These are phyloP conservation scores for Erethizon dorsatum DNA, from an alignment of 2,797 vertebrate species.

Conservation along the genomic window DNA sequence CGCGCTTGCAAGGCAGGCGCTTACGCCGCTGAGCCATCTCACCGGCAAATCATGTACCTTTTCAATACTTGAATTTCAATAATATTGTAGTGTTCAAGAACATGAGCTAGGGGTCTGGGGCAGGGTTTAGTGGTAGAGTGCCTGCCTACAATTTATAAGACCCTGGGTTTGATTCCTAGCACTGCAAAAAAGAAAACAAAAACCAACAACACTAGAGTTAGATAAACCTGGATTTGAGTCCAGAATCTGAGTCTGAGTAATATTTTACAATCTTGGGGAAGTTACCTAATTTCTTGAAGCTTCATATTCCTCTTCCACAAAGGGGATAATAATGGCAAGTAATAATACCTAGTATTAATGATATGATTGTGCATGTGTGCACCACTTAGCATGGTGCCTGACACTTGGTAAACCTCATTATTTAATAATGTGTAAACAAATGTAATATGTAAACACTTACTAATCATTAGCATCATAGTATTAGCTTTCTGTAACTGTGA, in stretches of 20 bases:
- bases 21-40: too few relatives aligned
- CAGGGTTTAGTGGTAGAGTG: neutral
- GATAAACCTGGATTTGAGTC: neutral
- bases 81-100: neutral
- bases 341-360: neutral
- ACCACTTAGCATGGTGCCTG: neutral
- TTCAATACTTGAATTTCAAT: slow-evolving; percentile 24
- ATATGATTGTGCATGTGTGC: neutral
- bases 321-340: neutral
- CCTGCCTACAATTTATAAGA: neutral
- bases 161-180: neutral
- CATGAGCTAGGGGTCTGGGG: neutral
- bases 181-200: neutral
- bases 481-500: neutral
- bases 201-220: neutral
- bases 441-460: neutral
- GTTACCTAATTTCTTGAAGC: neutral
- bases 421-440: neutral
- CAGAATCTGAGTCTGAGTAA: neutral
- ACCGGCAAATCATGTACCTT: neutral
- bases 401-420: neutral
- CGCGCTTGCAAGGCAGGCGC: too few relatives aligned
- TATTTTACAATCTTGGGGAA: neutral
- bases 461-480: neutral
- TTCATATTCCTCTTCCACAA: slow-evolving; percentile 14